Conservation (phyloP, 2,797 vertebrate genomes). For the Microctenopoma lineatum region DNA sequence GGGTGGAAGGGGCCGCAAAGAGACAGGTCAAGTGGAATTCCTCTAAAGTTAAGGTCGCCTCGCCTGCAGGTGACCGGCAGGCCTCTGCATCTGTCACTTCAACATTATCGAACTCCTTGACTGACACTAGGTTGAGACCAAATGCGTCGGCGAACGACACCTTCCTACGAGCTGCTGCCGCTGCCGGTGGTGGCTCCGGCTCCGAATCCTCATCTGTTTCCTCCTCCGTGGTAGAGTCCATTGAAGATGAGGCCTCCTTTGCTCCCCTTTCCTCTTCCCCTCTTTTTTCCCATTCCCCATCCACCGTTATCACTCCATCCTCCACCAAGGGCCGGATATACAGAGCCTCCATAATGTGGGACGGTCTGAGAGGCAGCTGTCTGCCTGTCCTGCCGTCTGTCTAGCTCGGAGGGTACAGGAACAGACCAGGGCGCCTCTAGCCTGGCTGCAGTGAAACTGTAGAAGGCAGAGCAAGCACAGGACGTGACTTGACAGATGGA, state of each 20-base stretch:
- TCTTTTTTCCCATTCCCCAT: conserved; percentile 27
- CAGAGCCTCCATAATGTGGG: conserved; percentile 82
- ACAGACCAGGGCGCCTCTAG: conserved; percentile 79
- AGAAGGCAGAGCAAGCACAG: conserved; percentile 83
- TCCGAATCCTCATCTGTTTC: conserved; percentile 85
- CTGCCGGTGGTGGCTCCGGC: conserved; percentile 74
- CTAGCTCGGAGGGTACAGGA: conserved; percentile 58
- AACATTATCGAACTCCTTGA: conserved; percentile 92
- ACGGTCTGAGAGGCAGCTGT: conserved; percentile 75
- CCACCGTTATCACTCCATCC: conserved; percentile 68
- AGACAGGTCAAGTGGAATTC: conserved; percentile 88
- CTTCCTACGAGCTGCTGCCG: conserved; percentile 81
- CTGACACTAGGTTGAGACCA: conserved; percentile 93
- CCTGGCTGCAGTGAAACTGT: conserved; percentile 82
- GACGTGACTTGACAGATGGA: conserved; percentile 89
- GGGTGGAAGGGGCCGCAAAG: conserved; percentile 85
- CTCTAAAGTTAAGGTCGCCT: conserved; percentile 70
- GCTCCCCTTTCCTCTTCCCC: conserved; percentile 71
- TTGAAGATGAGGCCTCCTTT: conserved; percentile 82
- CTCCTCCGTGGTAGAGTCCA: conserved; percentile 80
- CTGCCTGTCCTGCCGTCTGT: conserved; percentile 64
- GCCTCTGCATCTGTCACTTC: conserved; percentile 65
- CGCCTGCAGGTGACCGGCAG: conserved; percentile 57
- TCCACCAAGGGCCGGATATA: conserved; percentile 74
- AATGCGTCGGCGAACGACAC: conserved; percentile 98